These are phyloP conservation scores for Phoenicopterus ruber DNA, from an alignment of 2,113 vertebrate species.

Conservation along the genomic window DNA sequence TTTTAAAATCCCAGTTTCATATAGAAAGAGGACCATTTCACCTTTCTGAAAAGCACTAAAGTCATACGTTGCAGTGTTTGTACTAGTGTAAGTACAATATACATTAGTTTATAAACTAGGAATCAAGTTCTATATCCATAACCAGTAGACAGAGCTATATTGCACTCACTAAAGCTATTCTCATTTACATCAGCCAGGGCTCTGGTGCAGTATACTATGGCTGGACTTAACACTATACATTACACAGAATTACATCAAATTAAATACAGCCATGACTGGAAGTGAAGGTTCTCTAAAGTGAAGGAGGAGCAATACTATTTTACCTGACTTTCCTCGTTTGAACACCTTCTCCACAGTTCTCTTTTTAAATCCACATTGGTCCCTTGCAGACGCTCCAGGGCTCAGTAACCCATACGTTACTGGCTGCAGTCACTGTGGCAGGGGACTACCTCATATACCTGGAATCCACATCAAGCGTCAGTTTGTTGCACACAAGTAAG, in stretches of 20 bases:
- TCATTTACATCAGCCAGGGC: background rate
- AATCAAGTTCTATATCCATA: background rate
- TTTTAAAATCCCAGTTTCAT: background rate
- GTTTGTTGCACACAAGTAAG: background rate
- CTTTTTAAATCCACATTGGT: constrained; percentile 88
- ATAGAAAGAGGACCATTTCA: background rate
- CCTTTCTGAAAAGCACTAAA: background rate
- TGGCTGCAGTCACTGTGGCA: constrained; percentile 95
- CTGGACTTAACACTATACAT: background rate
- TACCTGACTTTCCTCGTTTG: constrained; percentile 97
- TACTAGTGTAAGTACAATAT: background rate
- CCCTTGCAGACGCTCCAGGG: constrained; percentile 95
- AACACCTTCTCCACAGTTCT: constrained; percentile 94
- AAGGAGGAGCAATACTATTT: background rate
- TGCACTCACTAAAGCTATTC: background rate
- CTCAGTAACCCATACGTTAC: constrained; percentile 92
- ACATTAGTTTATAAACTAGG: background rate
- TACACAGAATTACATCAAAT: background rate
- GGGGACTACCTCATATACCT: constrained; percentile 96
- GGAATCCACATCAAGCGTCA: background rate
- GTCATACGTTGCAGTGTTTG: background rate
- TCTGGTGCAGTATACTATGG: background rate
- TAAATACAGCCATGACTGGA: background rate
- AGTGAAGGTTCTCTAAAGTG: background rate
- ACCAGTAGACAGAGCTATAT: background rate